Conservation (phyloP, 2,888 invertebrate genomes). For the Tetragonisca angustula region DNA sequence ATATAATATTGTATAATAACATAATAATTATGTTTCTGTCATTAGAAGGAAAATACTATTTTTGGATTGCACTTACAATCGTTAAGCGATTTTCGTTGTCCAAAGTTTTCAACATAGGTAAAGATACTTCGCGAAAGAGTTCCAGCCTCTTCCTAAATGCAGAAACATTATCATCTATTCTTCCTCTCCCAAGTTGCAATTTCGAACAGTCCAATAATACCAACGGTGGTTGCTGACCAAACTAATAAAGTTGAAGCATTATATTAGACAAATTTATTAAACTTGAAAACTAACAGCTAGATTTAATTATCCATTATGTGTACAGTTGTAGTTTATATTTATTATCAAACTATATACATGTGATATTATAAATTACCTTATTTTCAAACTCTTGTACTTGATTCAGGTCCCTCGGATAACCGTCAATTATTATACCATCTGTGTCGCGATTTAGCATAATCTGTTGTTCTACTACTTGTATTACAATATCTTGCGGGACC, state of each 20-base stretch:
- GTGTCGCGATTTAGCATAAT: constrained; percentile 83
- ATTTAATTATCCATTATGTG: not conserved
- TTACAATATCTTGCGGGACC: constrained; percentile 91
- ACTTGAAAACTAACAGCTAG: not conserved
- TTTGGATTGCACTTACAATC: constrained; percentile 88
- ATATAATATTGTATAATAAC: too few species aligned
- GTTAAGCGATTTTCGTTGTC: constrained; percentile 93
- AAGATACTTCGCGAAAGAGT: constrained; percentile 93
- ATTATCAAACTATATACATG: not conserved
- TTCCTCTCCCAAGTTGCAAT: constrained; percentile 92
- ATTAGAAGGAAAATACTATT: not conserved
- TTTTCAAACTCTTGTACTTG: constrained; percentile 95
- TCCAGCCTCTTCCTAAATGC: constrained; percentile 93
- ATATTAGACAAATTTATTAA: not conserved
- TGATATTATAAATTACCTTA: constrained; percentile 87
- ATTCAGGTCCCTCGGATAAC: constrained; percentile 95
- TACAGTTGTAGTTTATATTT: not conserved
- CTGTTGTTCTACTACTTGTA: constrained; percentile 90
- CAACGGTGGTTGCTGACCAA: constrained; percentile 90
- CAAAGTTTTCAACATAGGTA: constrained; percentile 94
- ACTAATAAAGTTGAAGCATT: constrained; percentile 85
- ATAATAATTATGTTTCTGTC: not conserved
- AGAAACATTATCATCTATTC: constrained; percentile 94
- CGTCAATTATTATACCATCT: constrained; percentile 95
- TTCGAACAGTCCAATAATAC: constrained; percentile 96